Conservation (phyloP, 1,140 invertebrate genomes). For the Pachyrhynchus sulphureomaculatus region DNA sequence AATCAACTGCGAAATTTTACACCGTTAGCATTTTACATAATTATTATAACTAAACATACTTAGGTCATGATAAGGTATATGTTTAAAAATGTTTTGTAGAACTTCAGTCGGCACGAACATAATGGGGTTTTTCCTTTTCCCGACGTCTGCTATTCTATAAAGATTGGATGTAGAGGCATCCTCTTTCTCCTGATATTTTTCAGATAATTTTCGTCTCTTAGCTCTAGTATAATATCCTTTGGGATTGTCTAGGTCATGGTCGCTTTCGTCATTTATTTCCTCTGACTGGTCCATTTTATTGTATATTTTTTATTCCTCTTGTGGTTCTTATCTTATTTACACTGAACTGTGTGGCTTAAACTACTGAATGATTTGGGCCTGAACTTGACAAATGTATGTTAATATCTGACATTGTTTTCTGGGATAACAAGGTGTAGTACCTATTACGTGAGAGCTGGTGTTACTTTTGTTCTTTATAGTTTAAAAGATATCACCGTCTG, state of each 20-base stretch:
- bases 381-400: conserved; percentile 1
- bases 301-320: neutral
- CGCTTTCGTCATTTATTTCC: conserved; percentile 32
- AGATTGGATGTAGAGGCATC: conserved; percentile 2
- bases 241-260: conserved; percentile 17
- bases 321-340: neutral
- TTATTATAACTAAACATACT: conserved; percentile 28
- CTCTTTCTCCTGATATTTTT: conserved; percentile 18
- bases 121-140: conserved; percentile 39
- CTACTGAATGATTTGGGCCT: neutral
- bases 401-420: neutral
- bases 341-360: neutral
- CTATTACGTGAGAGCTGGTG: no score
- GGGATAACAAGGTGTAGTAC: no score
- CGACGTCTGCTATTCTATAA: conserved; percentile 8
- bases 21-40: no score
- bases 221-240: conserved; percentile 33
- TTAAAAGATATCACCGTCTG: no score
- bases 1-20: no score
- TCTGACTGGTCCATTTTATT: conserved; percentile 22
- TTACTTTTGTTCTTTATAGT: no score
- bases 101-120: conserved; percentile 41
- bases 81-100: conserved; percentile 36
- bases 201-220: conserved; percentile 30
- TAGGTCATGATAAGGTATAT: conserved; percentile 40